Evolutionary conservation across 2,797 vertebrate genomes (phyloP).

Genomic region (Potorous gilbertii): DNA sequence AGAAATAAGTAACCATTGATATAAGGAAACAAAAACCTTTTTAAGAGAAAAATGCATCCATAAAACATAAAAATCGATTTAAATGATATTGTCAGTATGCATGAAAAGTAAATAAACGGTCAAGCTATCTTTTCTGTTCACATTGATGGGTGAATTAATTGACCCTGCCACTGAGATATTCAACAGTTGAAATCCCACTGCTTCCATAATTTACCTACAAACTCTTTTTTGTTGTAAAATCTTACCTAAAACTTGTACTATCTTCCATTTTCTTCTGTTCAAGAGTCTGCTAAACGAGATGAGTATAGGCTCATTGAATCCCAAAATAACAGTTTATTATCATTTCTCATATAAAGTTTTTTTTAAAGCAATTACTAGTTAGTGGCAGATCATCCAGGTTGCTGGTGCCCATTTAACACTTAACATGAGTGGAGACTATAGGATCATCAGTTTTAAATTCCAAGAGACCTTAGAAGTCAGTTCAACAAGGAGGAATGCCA

Average conservation of each 20-base stretch:
- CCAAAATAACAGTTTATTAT: no score
- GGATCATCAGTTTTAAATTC: no score
- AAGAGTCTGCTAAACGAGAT: no score
- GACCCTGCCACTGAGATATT: background rate
- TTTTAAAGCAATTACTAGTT: no score
- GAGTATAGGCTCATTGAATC: no score
- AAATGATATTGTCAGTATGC: background rate
- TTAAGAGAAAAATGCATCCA: background rate
- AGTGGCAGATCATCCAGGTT: no score
- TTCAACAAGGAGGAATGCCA: no score
- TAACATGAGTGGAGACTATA: no score
- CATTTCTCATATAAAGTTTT: no score
- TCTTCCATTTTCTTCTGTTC: no score
- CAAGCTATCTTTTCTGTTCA: constrained; percentile 22
- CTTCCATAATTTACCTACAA: constrained; percentile 35
- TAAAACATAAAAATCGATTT: constrained; percentile 7
- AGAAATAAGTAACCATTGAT: background rate
- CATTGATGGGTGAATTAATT: constrained; percentile 15
- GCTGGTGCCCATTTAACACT: no score
- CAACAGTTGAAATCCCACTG: constrained; percentile 5
- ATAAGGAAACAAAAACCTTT: background rate
- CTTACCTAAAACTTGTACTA: constrained; percentile 22
- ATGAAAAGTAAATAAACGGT: constrained; percentile 16
- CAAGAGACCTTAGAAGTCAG: no score
- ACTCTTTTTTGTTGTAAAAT: constrained; percentile 43